These are phyloP conservation scores for Pentamera pediparva DNA, from an alignment of 53 echinoderm and acorn worm species.

Conservation along the genomic window DNA sequence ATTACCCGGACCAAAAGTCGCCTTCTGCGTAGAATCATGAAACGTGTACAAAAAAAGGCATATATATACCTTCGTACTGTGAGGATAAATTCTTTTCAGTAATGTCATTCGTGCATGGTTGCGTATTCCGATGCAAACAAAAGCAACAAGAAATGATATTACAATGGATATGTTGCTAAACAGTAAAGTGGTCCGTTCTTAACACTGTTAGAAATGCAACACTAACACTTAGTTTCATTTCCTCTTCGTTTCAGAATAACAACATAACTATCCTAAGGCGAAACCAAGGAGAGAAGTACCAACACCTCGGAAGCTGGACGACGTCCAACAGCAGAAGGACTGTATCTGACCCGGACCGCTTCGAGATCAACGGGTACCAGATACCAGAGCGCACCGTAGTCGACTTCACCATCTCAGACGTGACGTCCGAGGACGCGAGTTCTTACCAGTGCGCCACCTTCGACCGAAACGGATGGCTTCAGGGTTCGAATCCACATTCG, in stretches of 20 bases:
- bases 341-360: conserved; percentile 1
- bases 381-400: conserved; percentile 9
- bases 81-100: no score
- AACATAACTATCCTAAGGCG: background rate
- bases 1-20: no score
- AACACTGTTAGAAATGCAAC: no score
- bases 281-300: background rate
- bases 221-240: background rate
- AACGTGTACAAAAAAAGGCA: no score
- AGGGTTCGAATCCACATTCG: conserved; percentile 1
- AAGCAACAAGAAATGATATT: no score
- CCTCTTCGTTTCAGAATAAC: background rate
- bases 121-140: no score
- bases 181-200: no score
- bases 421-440: conserved; percentile 7
- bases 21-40: no score
- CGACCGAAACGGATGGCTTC: background rate
- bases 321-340: background rate
- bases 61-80: no score
- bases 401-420: background rate
- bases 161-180: no score
- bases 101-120: no score
- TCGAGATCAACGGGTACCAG: background rate
- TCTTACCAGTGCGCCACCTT: conserved; percentile 8
- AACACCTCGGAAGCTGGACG: conserved; percentile 11